Conservation (phyloP, 1,140 invertebrate species). For the Epicauta chinensis region DNA sequence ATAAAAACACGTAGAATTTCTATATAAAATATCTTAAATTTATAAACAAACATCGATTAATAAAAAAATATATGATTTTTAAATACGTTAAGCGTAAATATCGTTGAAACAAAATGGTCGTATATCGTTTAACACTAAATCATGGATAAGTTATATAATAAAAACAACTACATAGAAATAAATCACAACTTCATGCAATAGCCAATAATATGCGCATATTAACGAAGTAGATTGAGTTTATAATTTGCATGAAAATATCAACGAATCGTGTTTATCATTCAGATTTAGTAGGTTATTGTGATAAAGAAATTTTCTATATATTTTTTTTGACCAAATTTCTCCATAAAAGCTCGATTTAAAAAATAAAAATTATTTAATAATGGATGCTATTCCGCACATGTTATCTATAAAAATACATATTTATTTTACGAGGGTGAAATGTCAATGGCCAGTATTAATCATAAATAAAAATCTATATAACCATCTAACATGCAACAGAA, state of each 20-base stretch:
- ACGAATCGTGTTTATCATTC: slow-evolving; percentile 11
- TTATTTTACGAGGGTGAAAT: background rate
- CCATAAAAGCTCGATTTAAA: too few relatives aligned
- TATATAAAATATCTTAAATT: too few relatives aligned
- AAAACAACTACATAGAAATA: slow-evolving; percentile 9
- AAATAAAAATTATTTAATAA: too few relatives aligned
- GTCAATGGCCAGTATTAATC: slow-evolving; percentile 1
- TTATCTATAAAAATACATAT: background rate
- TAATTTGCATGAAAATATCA: slow-evolving; percentile 15
- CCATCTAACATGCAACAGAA: slow-evolving; percentile 4
- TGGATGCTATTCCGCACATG: too few relatives aligned
- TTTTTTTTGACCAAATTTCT: too few relatives aligned
- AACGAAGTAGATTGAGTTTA: slow-evolving; percentile 14
- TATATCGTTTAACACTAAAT: background rate
- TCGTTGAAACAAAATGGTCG: too few relatives aligned
- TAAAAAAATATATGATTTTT: too few relatives aligned
- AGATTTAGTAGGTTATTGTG: slow-evolving; percentile 7
- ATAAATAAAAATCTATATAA: slow-evolving; percentile 2
- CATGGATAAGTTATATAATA: background rate
- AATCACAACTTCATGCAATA: slow-evolving; percentile 8
- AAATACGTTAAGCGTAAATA: too few relatives aligned
- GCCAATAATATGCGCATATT: slow-evolving; percentile 16
- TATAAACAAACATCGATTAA: too few relatives aligned
- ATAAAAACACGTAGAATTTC: too few relatives aligned
- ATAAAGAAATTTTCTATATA: too few relatives aligned